Conservation (phyloP, 2,113 vertebrate species). For the Phoenicopterus ruber region DNA sequence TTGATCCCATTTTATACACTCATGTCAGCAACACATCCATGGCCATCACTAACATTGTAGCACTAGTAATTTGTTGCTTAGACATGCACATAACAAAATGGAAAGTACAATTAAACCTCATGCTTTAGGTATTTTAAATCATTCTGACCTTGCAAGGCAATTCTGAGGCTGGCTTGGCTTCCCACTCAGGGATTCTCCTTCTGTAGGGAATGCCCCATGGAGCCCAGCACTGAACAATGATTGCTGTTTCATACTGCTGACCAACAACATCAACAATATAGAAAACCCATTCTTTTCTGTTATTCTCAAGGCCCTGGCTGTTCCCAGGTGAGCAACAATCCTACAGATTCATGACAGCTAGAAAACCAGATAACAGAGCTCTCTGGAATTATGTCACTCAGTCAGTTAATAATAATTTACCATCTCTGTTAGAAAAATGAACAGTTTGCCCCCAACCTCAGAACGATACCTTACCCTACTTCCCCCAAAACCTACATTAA, state of each 20-base stretch:
- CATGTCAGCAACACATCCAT: not conserved
- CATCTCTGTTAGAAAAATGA: not conserved
- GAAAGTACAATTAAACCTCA: not conserved
- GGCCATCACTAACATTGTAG: not conserved
- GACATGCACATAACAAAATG: not conserved
- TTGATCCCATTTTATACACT: not conserved
- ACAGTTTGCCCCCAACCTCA: not conserved
- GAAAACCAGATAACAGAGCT: not conserved
- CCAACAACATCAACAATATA: rapidly evolving
- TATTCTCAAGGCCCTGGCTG: not conserved
- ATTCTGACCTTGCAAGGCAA: not conserved
- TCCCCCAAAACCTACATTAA: not conserved
- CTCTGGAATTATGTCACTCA: not conserved
- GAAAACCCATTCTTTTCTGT: not conserved
- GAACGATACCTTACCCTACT: not conserved
- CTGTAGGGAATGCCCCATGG: rapidly evolving
- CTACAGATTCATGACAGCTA: not conserved
- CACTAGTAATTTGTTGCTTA: not conserved
- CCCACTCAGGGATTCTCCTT: not conserved
- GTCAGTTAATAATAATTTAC: not conserved
- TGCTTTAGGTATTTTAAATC: not conserved
- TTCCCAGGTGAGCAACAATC: not conserved
- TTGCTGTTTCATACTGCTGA: not conserved
- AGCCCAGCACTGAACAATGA: not conserved
- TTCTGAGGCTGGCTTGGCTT: not conserved